phyloP scores from a whole-genome alignment of 2,888 invertebrate species.

The Cyaniris semiargus region DNA sequence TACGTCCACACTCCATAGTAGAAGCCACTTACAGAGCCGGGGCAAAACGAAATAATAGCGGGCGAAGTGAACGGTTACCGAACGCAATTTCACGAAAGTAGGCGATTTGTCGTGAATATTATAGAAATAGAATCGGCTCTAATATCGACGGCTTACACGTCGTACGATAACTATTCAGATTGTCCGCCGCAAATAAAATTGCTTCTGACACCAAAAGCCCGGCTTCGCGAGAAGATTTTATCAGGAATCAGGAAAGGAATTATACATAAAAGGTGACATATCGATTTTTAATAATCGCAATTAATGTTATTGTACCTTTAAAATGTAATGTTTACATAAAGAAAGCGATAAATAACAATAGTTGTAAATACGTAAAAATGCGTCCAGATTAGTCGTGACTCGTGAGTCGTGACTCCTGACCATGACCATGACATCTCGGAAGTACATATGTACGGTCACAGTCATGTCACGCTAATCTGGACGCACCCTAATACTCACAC shows the following conservation, averaged over 20 bases:
- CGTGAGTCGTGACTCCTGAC: too few relatives aligned
- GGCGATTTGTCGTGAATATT: conserved; percentile 48
- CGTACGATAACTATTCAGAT: conserved; percentile 39
- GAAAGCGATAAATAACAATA: too few relatives aligned
- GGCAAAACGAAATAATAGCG: conserved; percentile 35
- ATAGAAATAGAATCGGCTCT: conserved; percentile 53
- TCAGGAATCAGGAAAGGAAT: conserved; percentile 31
- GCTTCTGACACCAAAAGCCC: conserved; percentile 39
- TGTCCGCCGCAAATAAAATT: conserved; percentile 38
- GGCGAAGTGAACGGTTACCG: conserved; percentile 32
- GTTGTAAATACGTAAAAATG: too few relatives aligned
- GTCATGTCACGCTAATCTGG: too few relatives aligned
- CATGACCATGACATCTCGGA: too few relatives aligned
- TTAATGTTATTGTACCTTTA: too few relatives aligned
- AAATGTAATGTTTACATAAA: too few relatives aligned
- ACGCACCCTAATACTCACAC: too few relatives aligned
- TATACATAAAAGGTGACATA: neutral
- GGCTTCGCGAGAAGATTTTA: conserved; percentile 35
- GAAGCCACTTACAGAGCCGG: neutral
- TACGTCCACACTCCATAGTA: neutral
- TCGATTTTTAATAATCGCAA: neutral
- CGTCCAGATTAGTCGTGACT: too few relatives aligned
- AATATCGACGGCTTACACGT: conserved; percentile 47
- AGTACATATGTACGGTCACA: too few relatives aligned
- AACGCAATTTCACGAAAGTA: conserved; percentile 46